Evolutionary conservation across 2,888 invertebrate species (phyloP), one percentile per base, ranked within the genome.

Genomic region (Notodonta dromedarius): DNA sequence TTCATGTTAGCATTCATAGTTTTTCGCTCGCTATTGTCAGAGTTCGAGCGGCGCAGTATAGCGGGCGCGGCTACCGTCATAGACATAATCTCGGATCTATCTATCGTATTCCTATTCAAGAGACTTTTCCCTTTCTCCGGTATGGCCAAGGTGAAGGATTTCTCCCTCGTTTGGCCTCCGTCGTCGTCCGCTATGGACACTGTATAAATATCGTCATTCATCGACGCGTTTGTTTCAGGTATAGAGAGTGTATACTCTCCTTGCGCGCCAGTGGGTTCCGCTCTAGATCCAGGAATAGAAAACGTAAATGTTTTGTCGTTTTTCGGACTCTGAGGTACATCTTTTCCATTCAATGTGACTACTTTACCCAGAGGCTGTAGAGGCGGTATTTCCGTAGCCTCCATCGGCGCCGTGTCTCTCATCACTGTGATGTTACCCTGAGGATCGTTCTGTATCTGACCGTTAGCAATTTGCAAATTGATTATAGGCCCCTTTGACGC

Each of bases 391-490:
- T 93, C 93, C 16, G 87, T 79, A 0, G 84, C 60, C 40, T 90
- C 90, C 63, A 87, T 76, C 4, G 80, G 57, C 42, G 72, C 79
- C 52, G 88, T 79, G 67, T 94, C 94, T 72, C 94, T 88, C 93
- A 94, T 94, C 59, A 95, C 95, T 60, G 95, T 95, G 55, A 95
- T 94, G 56, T 94, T 94, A 14, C 95, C 95, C 78, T 94, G 94
- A 39, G 91, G 94, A 74, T 95, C 95, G 73, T 94, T 93, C 74
- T 94, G 95, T 64, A 95, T 89, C 80, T 95, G 95, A 5, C 95
- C 95, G 84, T 95, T 96, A 32, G 95, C 94, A 78, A 96, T 95
- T 89, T 96, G 96, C 63, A 96, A 89, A 83, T 96, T 96, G 63
- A 95, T 95, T 72, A 95, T 94, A 56, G 95, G 95, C 9, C 94